Conservation (phyloP, 2,113 vertebrate species). For the Pituophis catenifer region DNA sequence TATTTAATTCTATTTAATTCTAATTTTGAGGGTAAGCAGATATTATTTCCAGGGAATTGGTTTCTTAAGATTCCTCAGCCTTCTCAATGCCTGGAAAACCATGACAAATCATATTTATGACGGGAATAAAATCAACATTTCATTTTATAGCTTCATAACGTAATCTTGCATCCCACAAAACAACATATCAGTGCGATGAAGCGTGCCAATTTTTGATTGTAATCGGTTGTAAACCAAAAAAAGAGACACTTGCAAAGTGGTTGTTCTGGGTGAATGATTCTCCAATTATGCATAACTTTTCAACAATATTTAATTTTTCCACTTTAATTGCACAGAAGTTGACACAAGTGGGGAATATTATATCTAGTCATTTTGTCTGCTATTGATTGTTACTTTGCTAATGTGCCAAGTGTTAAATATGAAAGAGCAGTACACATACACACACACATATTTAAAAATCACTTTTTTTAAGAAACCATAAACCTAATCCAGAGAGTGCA, state of each 20-base stretch:
- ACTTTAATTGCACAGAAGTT: constrained; percentile 60
- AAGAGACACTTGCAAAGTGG: constrained; percentile 64
- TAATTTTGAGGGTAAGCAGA: neutral
- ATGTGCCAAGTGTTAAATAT: constrained; percentile 55
- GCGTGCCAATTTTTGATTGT: constrained; percentile 65
- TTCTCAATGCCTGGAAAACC: constrained; percentile 58
- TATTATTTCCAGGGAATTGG: constrained; percentile 13
- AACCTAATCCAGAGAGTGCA: constrained; percentile 68
- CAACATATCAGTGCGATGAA: constrained; percentile 33
- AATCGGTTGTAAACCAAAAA: constrained; percentile 71
- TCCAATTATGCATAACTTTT: constrained; percentile 72
- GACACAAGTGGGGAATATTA: constrained; percentile 58
- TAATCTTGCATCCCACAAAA: constrained; percentile 65
- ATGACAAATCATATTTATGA: constrained; percentile 67
- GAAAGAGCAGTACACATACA: constrained; percentile 45
- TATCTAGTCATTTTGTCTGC: constrained; percentile 65
- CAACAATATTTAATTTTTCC: constrained; percentile 67
- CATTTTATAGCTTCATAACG: constrained; percentile 63
- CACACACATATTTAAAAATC: neutral
- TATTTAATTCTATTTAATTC: constrained; percentile 6
- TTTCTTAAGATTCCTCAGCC: constrained; percentile 41
- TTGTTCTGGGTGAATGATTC: constrained; percentile 73
- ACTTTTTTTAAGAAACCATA: constrained; percentile 51
- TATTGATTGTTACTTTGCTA: constrained; percentile 70
- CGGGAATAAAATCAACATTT: constrained; percentile 66